Base-by-base conservation (phyloP, 2,797 vertebrate species). In the Knipowitschia caucasica region DNA sequence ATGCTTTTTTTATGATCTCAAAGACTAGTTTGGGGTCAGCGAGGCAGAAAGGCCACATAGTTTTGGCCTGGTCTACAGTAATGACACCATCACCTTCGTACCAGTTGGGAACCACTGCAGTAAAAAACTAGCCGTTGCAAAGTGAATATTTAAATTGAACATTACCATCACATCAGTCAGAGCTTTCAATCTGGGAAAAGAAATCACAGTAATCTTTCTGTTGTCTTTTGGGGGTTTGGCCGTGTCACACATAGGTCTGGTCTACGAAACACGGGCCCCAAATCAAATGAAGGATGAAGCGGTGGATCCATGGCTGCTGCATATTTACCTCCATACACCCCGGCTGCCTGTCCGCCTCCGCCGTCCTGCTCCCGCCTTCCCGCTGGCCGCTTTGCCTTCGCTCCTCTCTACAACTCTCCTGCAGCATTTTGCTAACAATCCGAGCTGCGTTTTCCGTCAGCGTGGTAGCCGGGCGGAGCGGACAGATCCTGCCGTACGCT, bases 261-360 rank as follows among this genome's bases (percentile, higher is more conserved):
- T 56, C 69, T 66, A 66, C 70, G 62, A 81, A 82, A 76, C 79
- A 82, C 43, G 64, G 77, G 27, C 67, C 73, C 69, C 73, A 65
- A 52, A 80, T 67, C 60, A 77, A 67, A 60, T 72, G 70, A 71
- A 50, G 29, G 69, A 80, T 67, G 73, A 73, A 70, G 50, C 70
- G 47, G 31, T 62, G 67, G 15, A 79, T 80, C 72, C 64, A 62
- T 52, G 68, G 70, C 7, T 38, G 54, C 51, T 71, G 66, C 33
- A 62, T 75, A 79, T 84, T 94, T 96, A 99, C 96, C 96, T 99
- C 96, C 78, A 98, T 93, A 80, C 93, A 91, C 86, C 90, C 94
- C 58, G 90, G 78, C 74, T 90, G 92, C 79, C 81, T 75, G 75
- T 98, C 95, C 69, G 86, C 39, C 43, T 88, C 87, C 15, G 62